Base-by-base conservation (phyloP, 2,888 invertebrate species). In the Andrena flavipes region DNA sequence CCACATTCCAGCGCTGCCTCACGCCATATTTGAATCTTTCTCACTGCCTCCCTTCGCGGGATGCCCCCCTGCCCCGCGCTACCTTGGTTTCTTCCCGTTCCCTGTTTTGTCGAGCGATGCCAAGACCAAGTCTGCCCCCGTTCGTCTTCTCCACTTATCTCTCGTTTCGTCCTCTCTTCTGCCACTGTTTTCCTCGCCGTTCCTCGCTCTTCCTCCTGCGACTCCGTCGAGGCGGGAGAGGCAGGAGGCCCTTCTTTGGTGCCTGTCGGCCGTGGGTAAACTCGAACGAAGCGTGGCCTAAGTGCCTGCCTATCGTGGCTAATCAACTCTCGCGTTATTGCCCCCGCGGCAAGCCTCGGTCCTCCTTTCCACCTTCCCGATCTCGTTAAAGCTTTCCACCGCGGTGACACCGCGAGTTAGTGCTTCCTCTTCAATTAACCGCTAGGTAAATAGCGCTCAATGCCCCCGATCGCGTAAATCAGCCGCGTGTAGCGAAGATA, bases 1-100 rank as follows among this genome's bases (percentile, higher is more conserved):
- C 90, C 87, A 87, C 90, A 90, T 90, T 90, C 90, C 90, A 87
- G 69, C 75, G 89, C 77, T 76, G 77, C 63, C 72, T 77, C 84
- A 76, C 90, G 90, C 90, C 90, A 90, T 90, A 89, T 90, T 88
- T 88, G 87, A 90, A 87, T 89, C 84, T 82, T 81, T 85, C 84
- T 85, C 81, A 69, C 74, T 63, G 26, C 71, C 76, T 60, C 67
- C 69, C 42, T 64, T 64, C 60, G 42, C 13, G 42, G 16, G 42
- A 42, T 42, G 26, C 71, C 70, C 60, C n/a, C 79, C 64, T 72
- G 64, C 72, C 83, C 80, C n/a, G 20, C 20, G n/a, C n/a, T n/a
- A n/a, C n/a, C n/a, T n/a, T n/a, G n/a, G n/a, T 42, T 49, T 48
- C n/a, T 10, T 72, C 76, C 73, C 78, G 83, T 79, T 73, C 78